Evolutionary conservation across 1,140 invertebrate genomes (phyloP).

Genomic region (Polyergus mexicanus): DNA sequence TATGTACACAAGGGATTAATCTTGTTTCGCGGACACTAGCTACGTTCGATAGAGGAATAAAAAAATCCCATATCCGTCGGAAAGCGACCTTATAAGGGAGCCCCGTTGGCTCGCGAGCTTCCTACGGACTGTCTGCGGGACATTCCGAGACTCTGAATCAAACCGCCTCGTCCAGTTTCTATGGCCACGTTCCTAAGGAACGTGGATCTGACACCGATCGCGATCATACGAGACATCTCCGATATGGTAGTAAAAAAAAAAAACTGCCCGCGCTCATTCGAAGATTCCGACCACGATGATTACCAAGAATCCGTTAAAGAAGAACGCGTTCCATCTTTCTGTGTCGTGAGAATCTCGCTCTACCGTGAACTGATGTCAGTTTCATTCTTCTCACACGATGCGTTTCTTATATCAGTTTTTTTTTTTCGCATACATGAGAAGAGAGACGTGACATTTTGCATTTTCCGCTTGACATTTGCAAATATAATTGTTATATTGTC

Average conservation of each 20-base stretch:
- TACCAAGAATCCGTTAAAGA: slow-evolving; percentile 44
- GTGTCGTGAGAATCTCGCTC: background rate
- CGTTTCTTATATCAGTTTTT: slow-evolving; percentile 3
- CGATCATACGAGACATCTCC: slow-evolving; percentile 44
- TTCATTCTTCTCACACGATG: slow-evolving; percentile 7
- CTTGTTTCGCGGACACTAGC: background rate
- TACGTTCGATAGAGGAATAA: slow-evolving; percentile 53
- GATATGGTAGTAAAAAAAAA: slow-evolving; percentile 17
- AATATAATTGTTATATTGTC: background rate
- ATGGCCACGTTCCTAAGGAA: slow-evolving; percentile 18
- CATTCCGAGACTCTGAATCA: slow-evolving; percentile 79
- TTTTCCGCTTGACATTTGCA: background rate
- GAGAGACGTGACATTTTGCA: background rate
- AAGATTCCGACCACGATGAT: slow-evolving; percentile 30
- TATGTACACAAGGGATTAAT: background rate
- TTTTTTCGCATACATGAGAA: background rate
- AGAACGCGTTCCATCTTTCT: slow-evolving; percentile 32
- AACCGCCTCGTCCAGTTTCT: slow-evolving; percentile 32
- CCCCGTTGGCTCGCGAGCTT: slow-evolving; percentile 67
- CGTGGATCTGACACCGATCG: slow-evolving; percentile 43
- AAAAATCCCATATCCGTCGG: slow-evolving; percentile 75
- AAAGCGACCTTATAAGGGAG: slow-evolving; percentile 73
- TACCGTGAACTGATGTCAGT: background rate
- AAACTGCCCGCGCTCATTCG: slow-evolving; percentile 11
- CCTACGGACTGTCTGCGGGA: slow-evolving; percentile 64